Base-by-base conservation (phyloP, 2,888 invertebrate genomes). In the Aplocera efformata region DNA sequence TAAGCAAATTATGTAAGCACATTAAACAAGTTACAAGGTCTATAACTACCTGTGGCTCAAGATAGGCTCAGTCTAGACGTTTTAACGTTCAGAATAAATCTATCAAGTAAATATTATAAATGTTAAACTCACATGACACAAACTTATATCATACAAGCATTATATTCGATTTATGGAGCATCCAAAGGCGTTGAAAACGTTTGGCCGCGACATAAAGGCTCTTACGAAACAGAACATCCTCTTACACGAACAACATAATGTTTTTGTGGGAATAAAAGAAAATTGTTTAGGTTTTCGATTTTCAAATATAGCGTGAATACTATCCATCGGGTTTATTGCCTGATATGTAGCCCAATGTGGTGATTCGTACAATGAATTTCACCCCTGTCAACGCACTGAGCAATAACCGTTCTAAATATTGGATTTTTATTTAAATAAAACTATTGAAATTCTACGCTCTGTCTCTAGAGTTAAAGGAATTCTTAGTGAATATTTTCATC, bases 341-440 rank as follows among this genome's bases (percentile, higher is more conserved):
- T 38, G 40, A 50, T 37, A 41, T 40, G 46, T 36, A 28, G 39
- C 41, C 23, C 28, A 28, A 28, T 40, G 48, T 47, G 39, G 41
- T 29, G 38, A 25, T 35, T 36, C 43, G 28, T 48, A 58, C 66
- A 66, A 67, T 66, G 60, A 64, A 72, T 70, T 62, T 59, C 50
- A 53, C 67, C 58, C 62, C 56, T 71, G 67, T 68, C 62, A 58
- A 55, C 56, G 63, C 67, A 60, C 54, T 55, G 62, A 65, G 63
- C 65, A 59, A 60, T 67, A 63, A 69, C 59, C 63, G 67, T 62
- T 63, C 50, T 72, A 77, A 74, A 70, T 72, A 78, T 79, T 69
- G 71, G 67, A 62, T 62, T 72, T 78, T 78, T 76, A 75, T 79
- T 79, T 68, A 72, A 78, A 76, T 73, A 69, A 64, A 75, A 78